Evolutionary conservation across 2,797 vertebrate genomes (phyloP).

Genomic region (Lepidocolaptes lacrymiger): DNA sequence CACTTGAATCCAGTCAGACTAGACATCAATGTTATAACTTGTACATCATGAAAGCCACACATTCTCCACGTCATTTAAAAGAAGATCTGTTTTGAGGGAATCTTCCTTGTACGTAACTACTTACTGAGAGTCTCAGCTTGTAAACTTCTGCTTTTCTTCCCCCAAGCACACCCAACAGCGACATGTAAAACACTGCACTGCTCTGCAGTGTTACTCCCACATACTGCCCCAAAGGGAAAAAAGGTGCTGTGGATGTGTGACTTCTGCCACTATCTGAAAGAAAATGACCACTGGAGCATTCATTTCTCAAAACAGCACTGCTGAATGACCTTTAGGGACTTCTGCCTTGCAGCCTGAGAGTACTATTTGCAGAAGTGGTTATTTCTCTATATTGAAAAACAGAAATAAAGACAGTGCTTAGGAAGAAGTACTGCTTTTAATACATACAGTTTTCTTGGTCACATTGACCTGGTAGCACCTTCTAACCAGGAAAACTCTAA

Average conservation of each 20-base stretch:
- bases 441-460: background rate
- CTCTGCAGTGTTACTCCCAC: background rate
- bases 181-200: background rate
- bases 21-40: background rate
- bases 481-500: background rate
- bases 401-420: background rate
- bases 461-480: background rate
- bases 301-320: background rate
- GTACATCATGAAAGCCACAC: background rate
- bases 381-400: background rate
- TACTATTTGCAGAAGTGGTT: background rate
- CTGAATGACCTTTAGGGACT: background rate
- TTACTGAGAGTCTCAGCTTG: background rate
- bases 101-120: background rate
- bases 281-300: background rate
- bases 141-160: background rate
- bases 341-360: background rate
- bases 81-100: background rate
- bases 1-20: background rate
- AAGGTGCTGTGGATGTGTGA: background rate
- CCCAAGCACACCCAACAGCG: background rate
- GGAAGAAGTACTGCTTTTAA: background rate
- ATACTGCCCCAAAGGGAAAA: background rate
- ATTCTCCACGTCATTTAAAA: background rate
- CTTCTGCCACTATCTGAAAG: background rate